A percentile compares a stretch with the other conserved stretches of the same genome.
These are phyloP conservation scores for Myanophis thanlyinensis DNA, from an alignment of 2,113 vertebrate species.

Conservation along the genomic window DNA sequence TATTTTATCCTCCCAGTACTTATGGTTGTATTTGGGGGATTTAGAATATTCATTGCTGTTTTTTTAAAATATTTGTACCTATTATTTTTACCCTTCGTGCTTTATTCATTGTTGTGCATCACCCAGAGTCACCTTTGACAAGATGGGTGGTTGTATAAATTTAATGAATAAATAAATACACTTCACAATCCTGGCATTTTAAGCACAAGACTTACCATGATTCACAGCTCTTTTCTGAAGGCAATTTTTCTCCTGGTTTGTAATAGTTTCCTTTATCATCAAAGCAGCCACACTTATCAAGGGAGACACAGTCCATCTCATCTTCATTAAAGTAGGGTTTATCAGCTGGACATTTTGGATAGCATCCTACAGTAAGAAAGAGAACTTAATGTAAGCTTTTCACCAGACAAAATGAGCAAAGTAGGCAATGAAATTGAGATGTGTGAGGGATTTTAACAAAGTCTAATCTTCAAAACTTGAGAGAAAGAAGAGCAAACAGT, in stretches of 20 bases:
- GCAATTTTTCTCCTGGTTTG: slow-evolving; percentile 61
- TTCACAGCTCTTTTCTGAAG: slow-evolving; percentile 75
- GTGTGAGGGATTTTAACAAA: neutral
- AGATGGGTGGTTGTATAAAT: neutral
- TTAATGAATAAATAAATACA: slow-evolving; percentile 4
- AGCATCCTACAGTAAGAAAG: slow-evolving; percentile 78
- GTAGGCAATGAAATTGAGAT: neutral
- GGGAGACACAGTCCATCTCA: slow-evolving; percentile 81
- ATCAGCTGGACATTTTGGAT: slow-evolving; percentile 82
- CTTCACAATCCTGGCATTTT: neutral
- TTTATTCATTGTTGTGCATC: neutral
- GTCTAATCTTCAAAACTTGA: neutral
- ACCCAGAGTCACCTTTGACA: neutral
- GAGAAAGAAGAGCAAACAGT: neutral
- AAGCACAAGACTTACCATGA: slow-evolving; percentile 76
- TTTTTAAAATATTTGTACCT: neutral
- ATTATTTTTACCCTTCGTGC: neutral
- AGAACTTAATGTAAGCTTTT: neutral
- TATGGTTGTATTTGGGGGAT: neutral
- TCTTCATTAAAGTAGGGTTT: slow-evolving; percentile 88
- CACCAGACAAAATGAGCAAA: neutral
- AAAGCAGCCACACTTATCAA: slow-evolving; percentile 75
- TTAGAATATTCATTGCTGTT: neutral
- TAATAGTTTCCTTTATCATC: slow-evolving; percentile 73
- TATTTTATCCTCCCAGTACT: neutral